A percentile compares a stretch with the other conserved stretches of the same genome.
phyloP scores from a whole-genome alignment of 2,797 vertebrate species.

The Choloepus didactylus region DNA sequence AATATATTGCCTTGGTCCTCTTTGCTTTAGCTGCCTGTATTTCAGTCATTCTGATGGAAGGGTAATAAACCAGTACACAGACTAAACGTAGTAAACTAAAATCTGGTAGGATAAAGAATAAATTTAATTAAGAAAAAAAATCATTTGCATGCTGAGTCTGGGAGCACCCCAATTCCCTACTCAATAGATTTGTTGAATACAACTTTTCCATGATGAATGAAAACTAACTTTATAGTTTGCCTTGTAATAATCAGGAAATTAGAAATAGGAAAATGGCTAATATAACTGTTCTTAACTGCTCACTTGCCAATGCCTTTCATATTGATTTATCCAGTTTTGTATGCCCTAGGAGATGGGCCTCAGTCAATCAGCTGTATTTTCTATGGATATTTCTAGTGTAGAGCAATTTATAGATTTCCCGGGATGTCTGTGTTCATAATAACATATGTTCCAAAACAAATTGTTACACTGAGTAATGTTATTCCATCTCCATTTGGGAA shows the following conservation, averaged over 20 bases:
- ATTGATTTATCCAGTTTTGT: neutral
- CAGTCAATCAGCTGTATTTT: neutral
- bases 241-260: neutral
- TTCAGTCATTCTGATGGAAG: neutral
- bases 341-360: neutral
- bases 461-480: neutral
- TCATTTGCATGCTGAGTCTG: neutral
- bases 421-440: neutral
- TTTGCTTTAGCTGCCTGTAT: neutral
- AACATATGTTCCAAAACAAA: neutral
- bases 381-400: neutral
- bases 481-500: constrained; percentile 9
- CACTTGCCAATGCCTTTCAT: neutral
- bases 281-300: neutral
- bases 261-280: neutral
- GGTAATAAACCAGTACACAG: neutral
- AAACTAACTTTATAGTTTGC: neutral
- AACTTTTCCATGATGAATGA: neutral
- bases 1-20: neutral
- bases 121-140: constrained; percentile 9
- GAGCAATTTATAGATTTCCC: neutral
- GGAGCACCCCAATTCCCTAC: neutral
- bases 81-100: neutral
- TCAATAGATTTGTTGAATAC: neutral
- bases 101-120: neutral